Evolutionary conservation across 2,113 vertebrate species (phyloP).

Genomic region (sheep (Ovis aries)): ARS-UI_Ramb_v3.0 NC_056074.1:47438501-47439000

Average conservation of each 20-base stretch:
- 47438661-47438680: constrained; percentile 98
- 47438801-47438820: background rate
- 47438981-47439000: background rate
- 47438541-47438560: accelerated
- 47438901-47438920: background rate
- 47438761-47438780: background rate
- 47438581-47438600: constrained; percentile 94
- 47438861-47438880: background rate
- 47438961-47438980: background rate
- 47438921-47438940: background rate
- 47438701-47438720: constrained; percentile 90
- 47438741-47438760: constrained; percentile 79
- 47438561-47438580: constrained; percentile 85
- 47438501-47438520: no score
- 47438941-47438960: background rate
- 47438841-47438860: background rate
- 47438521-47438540: accelerated
- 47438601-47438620: constrained; percentile 95
- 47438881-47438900: background rate
- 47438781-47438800: background rate
- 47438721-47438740: constrained; percentile 95
- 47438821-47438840: background rate
- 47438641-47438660: constrained; percentile 96
- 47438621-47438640: constrained; percentile 95
- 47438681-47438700: constrained; percentile 95